These are phyloP conservation scores for Caenorhabditis japonica DNA, from an alignment of 2,888 invertebrate genomes.

Conservation along the genomic window DNA sequence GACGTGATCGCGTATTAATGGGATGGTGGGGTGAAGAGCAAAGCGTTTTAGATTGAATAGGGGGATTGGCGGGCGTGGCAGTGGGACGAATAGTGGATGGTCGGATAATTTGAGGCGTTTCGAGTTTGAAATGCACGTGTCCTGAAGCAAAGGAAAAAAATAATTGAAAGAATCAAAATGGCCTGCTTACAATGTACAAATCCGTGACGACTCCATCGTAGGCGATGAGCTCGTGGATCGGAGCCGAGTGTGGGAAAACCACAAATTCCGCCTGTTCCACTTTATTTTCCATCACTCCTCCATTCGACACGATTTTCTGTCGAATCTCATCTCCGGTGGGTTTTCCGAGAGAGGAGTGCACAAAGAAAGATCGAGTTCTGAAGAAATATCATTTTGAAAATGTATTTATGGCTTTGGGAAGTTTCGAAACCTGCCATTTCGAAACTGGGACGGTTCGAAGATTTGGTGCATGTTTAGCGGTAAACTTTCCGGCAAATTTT, in stretches of 20 bases:
- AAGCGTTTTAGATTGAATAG: slow-evolving; percentile 18
- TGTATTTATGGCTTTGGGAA: too few relatives aligned
- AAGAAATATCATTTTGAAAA: too few relatives aligned
- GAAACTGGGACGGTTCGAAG: too few relatives aligned
- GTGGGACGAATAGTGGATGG: slow-evolving; percentile 32
- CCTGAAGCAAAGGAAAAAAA: slow-evolving; percentile 7
- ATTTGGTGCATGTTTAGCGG: too few relatives aligned
- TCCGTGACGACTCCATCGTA: slow-evolving; percentile 28
- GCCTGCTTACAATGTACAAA: slow-evolving; percentile 36
- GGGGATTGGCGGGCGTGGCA: slow-evolving; percentile 23
- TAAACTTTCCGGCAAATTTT: too few relatives aligned
- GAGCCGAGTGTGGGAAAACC: slow-evolving; percentile 19
- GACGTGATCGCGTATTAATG: not conserved
- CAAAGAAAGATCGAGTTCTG: too few relatives aligned
- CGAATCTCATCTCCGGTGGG: too few relatives aligned
- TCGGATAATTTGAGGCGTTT: not conserved
- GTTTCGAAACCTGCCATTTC: too few relatives aligned
- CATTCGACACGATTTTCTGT: too few relatives aligned
- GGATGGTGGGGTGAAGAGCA: not conserved
- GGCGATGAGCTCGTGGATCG: slow-evolving; percentile 9
- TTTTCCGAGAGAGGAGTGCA: too few relatives aligned
- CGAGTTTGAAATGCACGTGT: not conserved
- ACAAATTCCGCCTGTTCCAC: slow-evolving; percentile 21
- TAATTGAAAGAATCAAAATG: not conserved
- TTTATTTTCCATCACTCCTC: slow-evolving; percentile 11